Conservation (phyloP, 2,113 vertebrate species). For the Butorides virescens region DNA sequence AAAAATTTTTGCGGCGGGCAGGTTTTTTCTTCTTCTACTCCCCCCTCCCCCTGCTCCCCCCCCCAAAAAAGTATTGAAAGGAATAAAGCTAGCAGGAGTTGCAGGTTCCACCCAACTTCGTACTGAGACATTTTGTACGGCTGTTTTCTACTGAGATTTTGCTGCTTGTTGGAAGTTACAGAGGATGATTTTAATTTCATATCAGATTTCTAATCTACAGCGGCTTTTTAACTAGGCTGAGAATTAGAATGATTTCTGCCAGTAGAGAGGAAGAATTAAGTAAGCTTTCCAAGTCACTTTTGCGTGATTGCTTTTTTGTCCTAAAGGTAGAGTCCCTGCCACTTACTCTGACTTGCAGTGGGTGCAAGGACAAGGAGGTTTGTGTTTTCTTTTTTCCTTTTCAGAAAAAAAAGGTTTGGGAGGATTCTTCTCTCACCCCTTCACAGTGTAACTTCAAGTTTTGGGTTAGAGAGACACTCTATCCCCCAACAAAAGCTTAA, state of each 20-base stretch:
- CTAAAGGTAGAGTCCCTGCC: background rate
- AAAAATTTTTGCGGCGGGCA: background rate
- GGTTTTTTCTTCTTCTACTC: background rate
- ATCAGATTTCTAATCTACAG: background rate
- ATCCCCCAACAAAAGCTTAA: background rate
- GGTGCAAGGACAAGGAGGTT: background rate
- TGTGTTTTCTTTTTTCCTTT: background rate
- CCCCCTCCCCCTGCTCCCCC: too few relatives aligned
- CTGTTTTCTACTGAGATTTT: background rate
- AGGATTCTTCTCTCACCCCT: background rate
- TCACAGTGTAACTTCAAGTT: background rate
- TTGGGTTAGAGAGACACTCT: background rate
- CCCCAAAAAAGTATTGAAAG: background rate
- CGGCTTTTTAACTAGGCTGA: background rate
- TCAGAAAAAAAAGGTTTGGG: background rate
- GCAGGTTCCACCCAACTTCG: background rate
- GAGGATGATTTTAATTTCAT: background rate
- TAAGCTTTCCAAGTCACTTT: background rate
- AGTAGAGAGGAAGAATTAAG: background rate
- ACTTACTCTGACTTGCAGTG: background rate
- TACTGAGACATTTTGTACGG: background rate
- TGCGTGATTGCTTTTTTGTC: background rate
- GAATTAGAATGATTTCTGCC: background rate
- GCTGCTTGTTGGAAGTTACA: background rate
- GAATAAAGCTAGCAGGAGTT: background rate